Evolutionary conservation across 2,797 vertebrate species (phyloP).

Genomic region (Falco columbarius): DNA sequence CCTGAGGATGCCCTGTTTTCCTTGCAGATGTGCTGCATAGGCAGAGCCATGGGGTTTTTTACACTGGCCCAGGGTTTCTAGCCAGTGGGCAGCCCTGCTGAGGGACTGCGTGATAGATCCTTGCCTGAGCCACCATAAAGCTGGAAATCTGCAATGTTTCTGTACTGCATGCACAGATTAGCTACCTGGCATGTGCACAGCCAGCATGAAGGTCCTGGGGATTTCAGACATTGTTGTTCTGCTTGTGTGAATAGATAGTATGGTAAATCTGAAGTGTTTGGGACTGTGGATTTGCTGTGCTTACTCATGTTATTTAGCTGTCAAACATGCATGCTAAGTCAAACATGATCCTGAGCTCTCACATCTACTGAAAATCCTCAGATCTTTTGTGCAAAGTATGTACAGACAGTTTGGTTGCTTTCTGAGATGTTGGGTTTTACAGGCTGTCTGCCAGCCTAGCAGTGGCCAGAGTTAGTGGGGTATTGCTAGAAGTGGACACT

Average conservation of each 20-base stretch:
- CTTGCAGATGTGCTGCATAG: background rate
- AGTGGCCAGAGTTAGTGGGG: background rate
- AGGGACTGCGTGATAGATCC: accelerated
- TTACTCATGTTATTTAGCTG: background rate
- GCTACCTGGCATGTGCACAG: background rate
- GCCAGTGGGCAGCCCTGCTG: background rate
- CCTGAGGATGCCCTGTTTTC: background rate
- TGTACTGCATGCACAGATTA: background rate
- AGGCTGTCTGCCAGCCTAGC: background rate
- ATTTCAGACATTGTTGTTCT: background rate
- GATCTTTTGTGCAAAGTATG: background rate
- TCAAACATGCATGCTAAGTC: background rate
- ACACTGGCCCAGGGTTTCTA: background rate
- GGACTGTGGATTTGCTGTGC: background rate
- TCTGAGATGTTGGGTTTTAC: background rate
- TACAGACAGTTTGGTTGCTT: background rate
- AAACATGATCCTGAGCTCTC: background rate
- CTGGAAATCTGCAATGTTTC: background rate
- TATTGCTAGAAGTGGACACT: background rate
- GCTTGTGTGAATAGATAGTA: background rate
- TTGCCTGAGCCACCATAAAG: background rate
- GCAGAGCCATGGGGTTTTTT: background rate
- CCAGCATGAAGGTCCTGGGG: background rate
- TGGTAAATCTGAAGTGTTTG: background rate
- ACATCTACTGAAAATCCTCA: background rate